A percentile compares a stretch with the other conserved stretches of the same genome.
Evolutionary conservation across 2,888 invertebrate species (phyloP).

Genomic region (Apamea anceps): DNA sequence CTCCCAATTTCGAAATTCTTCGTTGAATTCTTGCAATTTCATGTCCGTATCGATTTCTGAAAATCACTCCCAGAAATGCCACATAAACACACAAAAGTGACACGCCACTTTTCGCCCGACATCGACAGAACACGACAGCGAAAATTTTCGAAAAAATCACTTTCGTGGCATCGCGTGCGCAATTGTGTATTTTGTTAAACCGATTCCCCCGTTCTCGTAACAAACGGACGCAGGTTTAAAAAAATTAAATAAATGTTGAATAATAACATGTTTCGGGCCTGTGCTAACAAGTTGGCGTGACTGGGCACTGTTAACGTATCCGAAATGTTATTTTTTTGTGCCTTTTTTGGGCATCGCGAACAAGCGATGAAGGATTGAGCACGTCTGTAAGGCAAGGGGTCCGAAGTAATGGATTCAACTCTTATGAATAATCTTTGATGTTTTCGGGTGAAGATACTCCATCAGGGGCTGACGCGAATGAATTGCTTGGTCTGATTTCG

Average conservation of each 20-base stretch:
- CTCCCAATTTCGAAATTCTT: not conserved
- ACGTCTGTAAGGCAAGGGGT: conserved; percentile 74
- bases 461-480: conserved; percentile 66
- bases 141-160: conserved; percentile 67
- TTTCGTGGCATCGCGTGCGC: conserved; percentile 77
- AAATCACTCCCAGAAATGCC: conserved; percentile 41
- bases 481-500: conserved; percentile 67
- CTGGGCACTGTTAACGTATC: conserved; percentile 86
- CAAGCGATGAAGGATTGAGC: conserved; percentile 83
- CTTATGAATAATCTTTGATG: conserved; percentile 70
- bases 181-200: conserved; percentile 83
- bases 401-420: conserved; percentile 78
- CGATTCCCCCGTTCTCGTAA: conserved; percentile 75
- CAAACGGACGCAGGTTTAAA: conserved; percentile 75
- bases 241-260: conserved; percentile 88
- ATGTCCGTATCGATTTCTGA: conserved; percentile 9
- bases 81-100: conserved; percentile 55
- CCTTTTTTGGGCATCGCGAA: conserved; percentile 68
- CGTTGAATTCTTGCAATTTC: not conserved
- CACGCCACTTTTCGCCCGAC: conserved; percentile 43
- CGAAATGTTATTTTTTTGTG: conserved; percentile 73
- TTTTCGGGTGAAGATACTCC: conserved; percentile 70
- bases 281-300: conserved; percentile 88
- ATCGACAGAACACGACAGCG: conserved; percentile 55
- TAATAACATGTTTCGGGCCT: conserved; percentile 84